These are phyloP conservation scores for Sinella curviseta DNA, from an alignment of 1,140 invertebrate species.

Conservation along the genomic window DNA sequence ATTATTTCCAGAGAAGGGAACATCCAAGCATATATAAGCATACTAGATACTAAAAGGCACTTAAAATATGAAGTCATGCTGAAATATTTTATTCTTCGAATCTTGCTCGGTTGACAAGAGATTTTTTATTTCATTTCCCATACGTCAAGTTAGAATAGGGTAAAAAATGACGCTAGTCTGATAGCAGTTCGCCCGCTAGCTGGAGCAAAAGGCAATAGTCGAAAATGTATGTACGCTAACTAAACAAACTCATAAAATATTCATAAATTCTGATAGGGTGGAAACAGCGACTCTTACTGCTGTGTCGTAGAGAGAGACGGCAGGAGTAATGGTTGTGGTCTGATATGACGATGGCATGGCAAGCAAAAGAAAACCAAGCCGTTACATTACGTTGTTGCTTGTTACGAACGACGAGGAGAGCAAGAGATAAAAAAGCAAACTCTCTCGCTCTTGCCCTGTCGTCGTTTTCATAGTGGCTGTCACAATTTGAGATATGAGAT, in stretches of 20 bases:
- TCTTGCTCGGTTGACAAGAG: background rate
- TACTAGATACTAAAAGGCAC: too few species aligned
- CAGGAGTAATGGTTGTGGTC: too few species aligned
- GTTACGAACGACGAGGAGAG: too few species aligned
- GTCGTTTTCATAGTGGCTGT: background rate
- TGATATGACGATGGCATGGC: too few species aligned
- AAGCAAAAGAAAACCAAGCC: background rate
- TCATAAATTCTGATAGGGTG: background rate
- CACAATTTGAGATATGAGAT: constrained; percentile 7
- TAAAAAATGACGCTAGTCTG: background rate
- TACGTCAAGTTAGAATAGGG: background rate
- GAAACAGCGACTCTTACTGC: too few species aligned
- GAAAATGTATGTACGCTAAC: background rate
- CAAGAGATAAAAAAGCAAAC: background rate
- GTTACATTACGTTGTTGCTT: too few species aligned
- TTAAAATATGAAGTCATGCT: background rate
- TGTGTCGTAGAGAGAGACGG: too few species aligned
- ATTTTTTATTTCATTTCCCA: background rate
- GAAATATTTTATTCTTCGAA: background rate
- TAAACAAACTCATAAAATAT: background rate
- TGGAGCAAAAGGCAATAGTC: background rate
- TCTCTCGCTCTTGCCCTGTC: background rate
- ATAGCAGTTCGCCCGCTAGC: too few species aligned
- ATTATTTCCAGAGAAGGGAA: too few species aligned
- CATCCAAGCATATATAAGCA: too few species aligned